Conservation (phyloP, 2,888 invertebrate species). For the Lycocerus yunnanus region DNA sequence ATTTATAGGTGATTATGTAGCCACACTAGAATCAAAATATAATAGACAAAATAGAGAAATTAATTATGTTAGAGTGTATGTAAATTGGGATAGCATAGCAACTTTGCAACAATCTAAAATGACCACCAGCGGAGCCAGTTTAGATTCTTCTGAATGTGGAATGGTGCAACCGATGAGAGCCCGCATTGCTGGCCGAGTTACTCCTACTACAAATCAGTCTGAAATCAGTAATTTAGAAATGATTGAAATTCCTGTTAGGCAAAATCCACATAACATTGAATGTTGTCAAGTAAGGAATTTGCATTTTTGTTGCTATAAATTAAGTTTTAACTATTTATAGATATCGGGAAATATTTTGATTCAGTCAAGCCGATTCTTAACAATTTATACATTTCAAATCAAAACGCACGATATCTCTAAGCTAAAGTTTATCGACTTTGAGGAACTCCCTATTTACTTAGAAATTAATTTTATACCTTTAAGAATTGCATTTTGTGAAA, state of each 20-base stretch:
- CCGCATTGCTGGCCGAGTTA: conserved; percentile 75
- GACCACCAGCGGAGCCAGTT: conserved; percentile 52
- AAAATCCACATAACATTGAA: conserved; percentile 64
- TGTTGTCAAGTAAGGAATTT: conserved; percentile 62
- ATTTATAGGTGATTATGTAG: conserved; percentile 65
- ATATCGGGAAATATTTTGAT: conserved; percentile 54
- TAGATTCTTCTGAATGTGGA: conserved; percentile 53
- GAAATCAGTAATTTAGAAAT: conserved; percentile 68
- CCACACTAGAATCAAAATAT: conserved; percentile 66
- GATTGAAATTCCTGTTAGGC: conserved; percentile 71
- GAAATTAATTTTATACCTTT: conserved; percentile 66
- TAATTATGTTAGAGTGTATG: conserved; percentile 71
- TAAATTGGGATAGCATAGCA: conserved; percentile 70
- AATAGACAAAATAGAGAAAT: conserved; percentile 55
- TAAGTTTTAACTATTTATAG: conserved; percentile 37
- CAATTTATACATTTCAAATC: conserved; percentile 64
- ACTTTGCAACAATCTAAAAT: conserved; percentile 56
- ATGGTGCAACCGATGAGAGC: conserved; percentile 66
- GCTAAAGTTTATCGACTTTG: conserved; percentile 71
- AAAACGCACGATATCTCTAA: conserved; percentile 71
- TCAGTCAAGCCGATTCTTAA: conserved; percentile 54
- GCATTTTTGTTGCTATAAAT: not conserved
- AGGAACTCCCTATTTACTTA: conserved; percentile 67
- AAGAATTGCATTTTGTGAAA: conserved; percentile 67
- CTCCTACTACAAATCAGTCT: conserved; percentile 68